A percentile compares a stretch with the other conserved stretches of the same genome.
These are phyloP conservation scores for Micronycteris hirsuta DNA, from an alignment of 2,113 vertebrate species.

Conservation along the genomic window DNA sequence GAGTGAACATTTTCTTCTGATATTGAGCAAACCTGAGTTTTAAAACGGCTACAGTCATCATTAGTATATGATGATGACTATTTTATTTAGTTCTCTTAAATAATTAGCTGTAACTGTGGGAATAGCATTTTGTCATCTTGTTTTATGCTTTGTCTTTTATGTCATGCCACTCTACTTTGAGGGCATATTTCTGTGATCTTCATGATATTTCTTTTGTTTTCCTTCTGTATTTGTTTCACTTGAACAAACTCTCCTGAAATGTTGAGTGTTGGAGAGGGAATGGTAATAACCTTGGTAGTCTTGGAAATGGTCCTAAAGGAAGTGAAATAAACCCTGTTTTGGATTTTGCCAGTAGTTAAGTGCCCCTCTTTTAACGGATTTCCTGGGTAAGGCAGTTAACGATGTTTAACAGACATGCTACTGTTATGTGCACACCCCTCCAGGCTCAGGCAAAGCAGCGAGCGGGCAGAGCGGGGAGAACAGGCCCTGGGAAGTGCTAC, in stretches of 20 bases:
- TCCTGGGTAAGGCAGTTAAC: not conserved
- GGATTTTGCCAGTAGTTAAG: not conserved
- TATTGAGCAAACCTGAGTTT: conserved; percentile 3
- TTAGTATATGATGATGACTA: not conserved
- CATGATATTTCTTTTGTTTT: not conserved
- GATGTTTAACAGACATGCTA: not conserved
- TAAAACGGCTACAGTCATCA: not conserved
- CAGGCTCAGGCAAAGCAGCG: conserved; percentile 98
- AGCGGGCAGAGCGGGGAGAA: conserved; percentile 94
- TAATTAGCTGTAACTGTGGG: not conserved
- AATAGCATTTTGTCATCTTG: not conserved
- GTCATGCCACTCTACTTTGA: not conserved
- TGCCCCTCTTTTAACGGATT: not conserved
- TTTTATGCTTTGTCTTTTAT: not conserved
- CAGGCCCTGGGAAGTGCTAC: conserved; percentile 95
- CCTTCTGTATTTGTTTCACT: not conserved
- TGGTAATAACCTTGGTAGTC: not conserved
- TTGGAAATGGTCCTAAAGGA: conserved; percentile 7
- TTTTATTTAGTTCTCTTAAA: conserved; percentile 28
- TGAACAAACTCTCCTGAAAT: not conserved
- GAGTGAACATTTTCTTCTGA: not conserved
- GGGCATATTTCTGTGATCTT: not conserved
- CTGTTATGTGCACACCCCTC: not conserved
- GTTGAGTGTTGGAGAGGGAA: not conserved
- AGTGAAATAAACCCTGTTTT: not conserved